phyloP scores from a whole-genome alignment of 1,140 invertebrate species.

The Drosophila navojoa region DNA sequence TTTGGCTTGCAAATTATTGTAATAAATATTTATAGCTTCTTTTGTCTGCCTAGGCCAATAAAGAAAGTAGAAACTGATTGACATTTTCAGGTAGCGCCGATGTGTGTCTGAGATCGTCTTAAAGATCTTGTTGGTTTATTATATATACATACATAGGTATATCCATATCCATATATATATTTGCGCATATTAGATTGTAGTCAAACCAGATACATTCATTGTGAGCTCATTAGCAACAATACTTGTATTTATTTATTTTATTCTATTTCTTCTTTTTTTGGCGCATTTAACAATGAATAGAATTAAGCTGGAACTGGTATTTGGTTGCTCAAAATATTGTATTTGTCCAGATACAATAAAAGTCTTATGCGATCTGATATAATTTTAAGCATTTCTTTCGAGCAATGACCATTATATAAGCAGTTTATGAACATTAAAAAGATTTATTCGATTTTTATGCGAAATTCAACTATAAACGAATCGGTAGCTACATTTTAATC shows the following conservation, averaged over 20 bases:
- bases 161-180: not conserved
- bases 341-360: not conserved
- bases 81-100: slow-evolving; percentile 8
- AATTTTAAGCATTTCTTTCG: no score
- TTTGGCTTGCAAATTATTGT: slow-evolving; percentile 43
- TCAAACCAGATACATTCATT: slow-evolving; percentile 59
- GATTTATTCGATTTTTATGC: no score
- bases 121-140: not conserved
- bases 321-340: not conserved
- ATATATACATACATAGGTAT: slow-evolving; percentile 5
- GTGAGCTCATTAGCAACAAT: slow-evolving; percentile 36
- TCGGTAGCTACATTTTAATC: no score
- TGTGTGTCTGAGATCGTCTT: not conserved
- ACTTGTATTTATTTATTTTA: slow-evolving; percentile 5
- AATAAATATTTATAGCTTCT: slow-evolving; percentile 65
- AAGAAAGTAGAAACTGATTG: slow-evolving; percentile 67
- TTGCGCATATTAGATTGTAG: slow-evolving; percentile 58
- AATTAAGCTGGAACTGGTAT: slow-evolving; percentile 8
- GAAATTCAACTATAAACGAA: no score
- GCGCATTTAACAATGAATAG: not conserved
- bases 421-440: no score
- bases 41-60: slow-evolving; percentile 42
- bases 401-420: no score
- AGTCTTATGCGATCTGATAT: not conserved
- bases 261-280: not conserved